Percentiles rank a stretch among this genome's conserved stretches.
Conservation (phyloP, 1,140 invertebrate species). For the Drosophila triauraria region DNA sequence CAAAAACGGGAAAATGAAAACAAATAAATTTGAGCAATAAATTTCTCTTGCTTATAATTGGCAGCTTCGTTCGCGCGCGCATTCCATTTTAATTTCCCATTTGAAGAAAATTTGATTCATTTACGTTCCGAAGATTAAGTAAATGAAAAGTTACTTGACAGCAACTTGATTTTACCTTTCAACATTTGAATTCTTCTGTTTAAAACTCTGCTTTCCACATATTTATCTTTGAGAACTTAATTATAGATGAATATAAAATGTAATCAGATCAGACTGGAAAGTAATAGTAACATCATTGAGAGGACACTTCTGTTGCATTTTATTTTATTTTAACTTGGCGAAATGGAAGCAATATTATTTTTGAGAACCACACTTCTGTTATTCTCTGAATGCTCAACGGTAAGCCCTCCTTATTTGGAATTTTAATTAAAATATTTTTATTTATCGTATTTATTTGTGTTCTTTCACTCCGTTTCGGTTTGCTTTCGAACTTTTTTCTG, state of each 20-base stretch:
- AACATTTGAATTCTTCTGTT: too few species aligned
- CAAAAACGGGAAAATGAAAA: slow-evolving; percentile 17
- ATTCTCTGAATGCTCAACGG: slow-evolving; percentile 7
- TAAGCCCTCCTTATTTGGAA: slow-evolving; percentile 40
- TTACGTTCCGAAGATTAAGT: slow-evolving; percentile 10
- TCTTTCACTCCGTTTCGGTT: slow-evolving; percentile 12
- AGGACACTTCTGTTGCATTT: too few species aligned
- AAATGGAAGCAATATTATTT: slow-evolving; percentile 3
- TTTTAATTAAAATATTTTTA: slow-evolving; percentile 81
- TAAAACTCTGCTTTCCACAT: too few species aligned
- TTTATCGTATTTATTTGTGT: slow-evolving; percentile 75
- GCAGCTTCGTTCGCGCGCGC: slow-evolving; percentile 29
- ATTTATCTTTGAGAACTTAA: too few species aligned
- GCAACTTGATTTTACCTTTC: too few species aligned
- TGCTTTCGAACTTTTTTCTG: slow-evolving; percentile 5
- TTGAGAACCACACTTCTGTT: slow-evolving; percentile 12
- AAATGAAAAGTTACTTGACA: slow-evolving; percentile 3
- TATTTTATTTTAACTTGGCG: not conserved
- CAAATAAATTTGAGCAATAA: slow-evolving; percentile 52
- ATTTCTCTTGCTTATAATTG: slow-evolving; percentile 57
- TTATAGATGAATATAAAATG: not conserved
- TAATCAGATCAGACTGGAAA: not conserved
- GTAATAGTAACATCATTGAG: not conserved
- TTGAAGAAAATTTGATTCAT: slow-evolving; percentile 27
- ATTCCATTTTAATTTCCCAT: slow-evolving; percentile 46